Conservation (phyloP, 2,797 vertebrate genomes). For the Phrynocephalus forsythii region DNA sequence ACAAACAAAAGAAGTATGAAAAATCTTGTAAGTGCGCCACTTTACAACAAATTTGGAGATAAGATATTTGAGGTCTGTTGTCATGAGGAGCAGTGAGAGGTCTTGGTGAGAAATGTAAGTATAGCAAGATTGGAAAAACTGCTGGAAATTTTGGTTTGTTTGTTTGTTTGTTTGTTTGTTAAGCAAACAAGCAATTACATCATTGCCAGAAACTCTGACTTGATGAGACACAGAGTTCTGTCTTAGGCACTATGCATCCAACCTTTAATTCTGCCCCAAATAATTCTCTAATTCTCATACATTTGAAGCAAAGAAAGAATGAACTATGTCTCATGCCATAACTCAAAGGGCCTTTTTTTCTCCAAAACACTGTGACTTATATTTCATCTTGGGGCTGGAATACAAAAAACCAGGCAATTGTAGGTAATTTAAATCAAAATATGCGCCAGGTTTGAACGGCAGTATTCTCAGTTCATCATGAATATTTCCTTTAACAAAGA, state of each 20-base stretch:
- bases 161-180: no score
- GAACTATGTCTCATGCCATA: constrained; percentile 49
- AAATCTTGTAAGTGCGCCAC: no score
- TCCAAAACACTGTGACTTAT: background rate
- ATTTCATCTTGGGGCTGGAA: constrained; percentile 19
- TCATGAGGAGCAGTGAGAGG: no score
- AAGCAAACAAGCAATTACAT: no score
- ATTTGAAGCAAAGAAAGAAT: constrained; percentile 53
- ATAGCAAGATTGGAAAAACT: no score
- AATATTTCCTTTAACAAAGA: constrained; percentile 48
- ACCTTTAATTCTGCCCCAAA: constrained; percentile 44
- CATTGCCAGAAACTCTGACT: no score
- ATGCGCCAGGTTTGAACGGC: constrained; percentile 44
- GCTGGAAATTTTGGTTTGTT: no score
- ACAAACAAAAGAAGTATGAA: no score
- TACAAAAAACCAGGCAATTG: constrained; percentile 59
- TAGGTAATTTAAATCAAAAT: constrained; percentile 67
- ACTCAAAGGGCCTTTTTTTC: constrained; percentile 43
- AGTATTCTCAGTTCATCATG: constrained; percentile 53
- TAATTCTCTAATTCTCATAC: constrained; percentile 49
- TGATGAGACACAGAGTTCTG: background rate
- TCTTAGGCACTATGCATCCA: background rate
- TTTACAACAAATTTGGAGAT: background rate
- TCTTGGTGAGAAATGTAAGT: no score
- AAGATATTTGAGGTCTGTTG: background rate